Base-by-base conservation (phyloP, 2,888 invertebrate genomes). In the Philonicus albiceps region DNA sequence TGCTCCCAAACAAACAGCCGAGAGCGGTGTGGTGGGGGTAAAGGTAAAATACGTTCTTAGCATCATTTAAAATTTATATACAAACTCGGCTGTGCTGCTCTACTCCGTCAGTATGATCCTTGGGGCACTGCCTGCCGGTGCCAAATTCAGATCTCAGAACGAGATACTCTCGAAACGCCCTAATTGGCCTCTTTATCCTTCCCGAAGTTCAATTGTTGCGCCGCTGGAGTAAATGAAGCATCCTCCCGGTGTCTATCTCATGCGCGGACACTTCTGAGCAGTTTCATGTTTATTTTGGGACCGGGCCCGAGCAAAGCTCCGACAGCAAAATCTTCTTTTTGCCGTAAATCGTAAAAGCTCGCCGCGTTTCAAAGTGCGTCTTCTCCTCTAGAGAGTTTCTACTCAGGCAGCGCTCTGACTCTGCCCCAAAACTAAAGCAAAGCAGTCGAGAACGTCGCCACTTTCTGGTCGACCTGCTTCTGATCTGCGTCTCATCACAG, bases 161-260 rank as follows among this genome's bases (percentile, higher is more conserved):
- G 64, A 64, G 64, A 27, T 64, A 11, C 11, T 19, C 64, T 27
- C 64, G 64, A 27, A 64, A 64, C 64, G 64, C 64, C 49, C 43
- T 22, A 43, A 78, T 78, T 78, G 78, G 78, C 16, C 49, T 6
- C 22, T 30, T n/a, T 49, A 49, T 78, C 30, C 78, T 22, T 22
- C 13, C 53, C 53, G 43, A 30, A 43, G 49, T 78, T 78, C 49
- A 78, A 78, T 43, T 78, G 78, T 78, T 78, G 78, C 49, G 37
- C 49, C 30, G 27, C 64, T 64, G 19, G 64, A 64, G 22, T 22
- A 22, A 64, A 64, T 64, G 64, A 64, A 64, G 64, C 64, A 27
- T 19, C 64, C 64, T 64, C 64, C 64, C 27, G 22, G 27, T 64
- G 64, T 7, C 27, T 27, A 27, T 0, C 22, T 3, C 11, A 22